Percentiles rank a stretch among this genome's conserved stretches.
phyloP scores from a whole-genome alignment of 2,797 vertebrate species.

The Mus caroli region DNA sequence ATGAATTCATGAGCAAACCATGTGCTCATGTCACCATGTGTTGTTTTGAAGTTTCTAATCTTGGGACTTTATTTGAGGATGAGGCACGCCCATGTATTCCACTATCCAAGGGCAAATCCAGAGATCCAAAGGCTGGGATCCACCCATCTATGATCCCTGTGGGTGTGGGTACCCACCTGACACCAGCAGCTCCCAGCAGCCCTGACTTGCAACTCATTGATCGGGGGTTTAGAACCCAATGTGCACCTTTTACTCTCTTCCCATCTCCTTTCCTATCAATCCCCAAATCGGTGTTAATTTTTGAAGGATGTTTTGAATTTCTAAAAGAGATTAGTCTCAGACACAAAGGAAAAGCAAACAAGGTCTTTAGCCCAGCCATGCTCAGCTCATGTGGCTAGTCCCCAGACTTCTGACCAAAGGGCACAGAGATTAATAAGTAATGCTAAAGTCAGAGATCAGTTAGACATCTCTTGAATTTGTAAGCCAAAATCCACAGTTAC shows the following conservation, averaged over 20 bases:
- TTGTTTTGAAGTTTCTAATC: conserved; percentile 14
- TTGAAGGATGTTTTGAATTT: conserved; percentile 50
- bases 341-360: conserved; percentile 79
- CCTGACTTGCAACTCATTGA: neutral
- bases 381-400: conserved; percentile 71
- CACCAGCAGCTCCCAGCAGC: neutral
- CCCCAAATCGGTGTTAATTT: conserved; percentile 55
- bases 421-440: conserved; percentile 87
- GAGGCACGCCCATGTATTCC: neutral
- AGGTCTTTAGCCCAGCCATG: conserved; percentile 56
- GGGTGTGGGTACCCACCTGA: neutral
- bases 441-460: conserved; percentile 75
- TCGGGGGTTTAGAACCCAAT: conserved; percentile 59
- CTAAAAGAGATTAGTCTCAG: conserved; percentile 62
- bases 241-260: conserved; percentile 60
- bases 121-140: neutral
- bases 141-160: neutral
- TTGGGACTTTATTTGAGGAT: neutral
- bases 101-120: neutral
- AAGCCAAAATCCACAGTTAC: conserved; percentile 83
- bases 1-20: neutral
- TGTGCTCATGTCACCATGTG: too few species aligned
- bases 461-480: conserved; percentile 81
- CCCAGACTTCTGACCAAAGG: conserved; percentile 82
- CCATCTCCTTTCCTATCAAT: conserved; percentile 27